A percentile compares a stretch with the other conserved stretches of the same genome.
Evolutionary conservation across 1,140 invertebrate species (phyloP).

Genomic region (Pseudobourletiella spinata): DNA sequence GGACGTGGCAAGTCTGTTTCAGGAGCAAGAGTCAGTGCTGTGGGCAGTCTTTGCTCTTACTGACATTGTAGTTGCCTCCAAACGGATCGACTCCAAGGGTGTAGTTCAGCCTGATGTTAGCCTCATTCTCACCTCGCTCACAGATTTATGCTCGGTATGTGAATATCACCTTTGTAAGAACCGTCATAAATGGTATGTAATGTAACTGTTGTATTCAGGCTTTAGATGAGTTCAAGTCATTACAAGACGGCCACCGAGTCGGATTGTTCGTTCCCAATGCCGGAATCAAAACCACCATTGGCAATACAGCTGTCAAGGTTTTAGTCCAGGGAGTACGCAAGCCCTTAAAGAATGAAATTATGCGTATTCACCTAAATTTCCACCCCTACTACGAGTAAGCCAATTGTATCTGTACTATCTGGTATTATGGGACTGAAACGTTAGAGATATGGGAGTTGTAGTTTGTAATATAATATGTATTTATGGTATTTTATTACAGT

Average conservation of each 20-base stretch:
- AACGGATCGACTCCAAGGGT: neutral
- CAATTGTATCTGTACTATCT: neutral
- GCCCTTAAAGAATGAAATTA: conserved; percentile 3
- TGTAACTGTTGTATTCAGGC: too few species aligned
- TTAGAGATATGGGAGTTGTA: neutral
- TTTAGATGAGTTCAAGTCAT: neutral
- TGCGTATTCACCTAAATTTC: neutral
- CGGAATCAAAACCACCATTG: too few species aligned
- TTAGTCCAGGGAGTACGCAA: neutral
- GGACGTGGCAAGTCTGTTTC: neutral
- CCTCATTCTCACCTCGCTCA: neutral
- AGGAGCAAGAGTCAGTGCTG: neutral
- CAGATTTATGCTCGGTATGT: neutral
- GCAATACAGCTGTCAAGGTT: neutral
- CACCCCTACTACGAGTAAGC: neutral
- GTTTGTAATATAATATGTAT: too few species aligned
- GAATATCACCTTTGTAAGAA: too few species aligned
- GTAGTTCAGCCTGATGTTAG: neutral
- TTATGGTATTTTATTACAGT: neutral
- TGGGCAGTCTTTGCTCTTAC: neutral
- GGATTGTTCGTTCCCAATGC: too few species aligned
- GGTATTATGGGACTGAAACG: neutral
- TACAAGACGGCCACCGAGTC: neutral
- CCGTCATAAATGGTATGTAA: too few species aligned
- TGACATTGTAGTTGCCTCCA: neutral